Percentiles rank a stretch among this genome's conserved stretches.
Conservation (phyloP, 2,888 invertebrate genomes). For the Pimpla rufipes region DNA sequence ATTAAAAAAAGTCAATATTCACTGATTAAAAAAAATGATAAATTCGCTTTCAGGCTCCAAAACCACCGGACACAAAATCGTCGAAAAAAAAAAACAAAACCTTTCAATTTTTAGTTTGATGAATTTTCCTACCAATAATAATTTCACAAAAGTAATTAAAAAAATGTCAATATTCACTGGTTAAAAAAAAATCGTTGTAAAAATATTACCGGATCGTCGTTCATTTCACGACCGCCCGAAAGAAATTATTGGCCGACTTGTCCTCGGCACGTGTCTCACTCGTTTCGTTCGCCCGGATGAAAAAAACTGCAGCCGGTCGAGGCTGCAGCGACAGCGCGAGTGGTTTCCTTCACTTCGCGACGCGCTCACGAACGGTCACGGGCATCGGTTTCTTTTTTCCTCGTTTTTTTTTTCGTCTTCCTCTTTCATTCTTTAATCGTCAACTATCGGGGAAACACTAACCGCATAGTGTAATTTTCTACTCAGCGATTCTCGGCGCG, state of each 20-base stretch:
- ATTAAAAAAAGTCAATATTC: constrained; percentile 5
- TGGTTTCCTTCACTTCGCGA: not conserved
- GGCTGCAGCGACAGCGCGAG: not conserved
- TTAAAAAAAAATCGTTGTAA: not conserved
- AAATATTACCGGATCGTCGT: not conserved
- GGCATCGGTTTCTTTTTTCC: not conserved
- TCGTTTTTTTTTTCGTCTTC: too few relatives aligned
- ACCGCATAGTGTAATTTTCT: constrained; percentile 67
- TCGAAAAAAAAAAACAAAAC: too few relatives aligned
- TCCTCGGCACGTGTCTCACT: constrained; percentile 17
- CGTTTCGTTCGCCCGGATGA: not conserved
- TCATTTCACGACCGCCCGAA: not conserved
- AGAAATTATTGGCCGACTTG: not conserved
- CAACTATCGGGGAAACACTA: constrained; percentile 56
- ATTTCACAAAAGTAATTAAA: not conserved
- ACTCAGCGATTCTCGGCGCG: constrained; percentile 70
- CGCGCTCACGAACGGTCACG: not conserved
- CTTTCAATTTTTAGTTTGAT: too few relatives aligned
- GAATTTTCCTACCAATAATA: not conserved
- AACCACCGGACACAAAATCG: too few relatives aligned
- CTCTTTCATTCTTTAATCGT: constrained; percentile 56
- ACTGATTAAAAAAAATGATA: not conserved
- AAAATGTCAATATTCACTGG: constrained; percentile 2
- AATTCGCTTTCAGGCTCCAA: too few relatives aligned
- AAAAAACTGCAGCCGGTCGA: not conserved